A percentile compares a stretch with the other conserved stretches of the same genome.
These are phyloP conservation scores for Nyctibius grandis DNA, from an alignment of 2,797 vertebrate species.

Conservation along the genomic window DNA sequence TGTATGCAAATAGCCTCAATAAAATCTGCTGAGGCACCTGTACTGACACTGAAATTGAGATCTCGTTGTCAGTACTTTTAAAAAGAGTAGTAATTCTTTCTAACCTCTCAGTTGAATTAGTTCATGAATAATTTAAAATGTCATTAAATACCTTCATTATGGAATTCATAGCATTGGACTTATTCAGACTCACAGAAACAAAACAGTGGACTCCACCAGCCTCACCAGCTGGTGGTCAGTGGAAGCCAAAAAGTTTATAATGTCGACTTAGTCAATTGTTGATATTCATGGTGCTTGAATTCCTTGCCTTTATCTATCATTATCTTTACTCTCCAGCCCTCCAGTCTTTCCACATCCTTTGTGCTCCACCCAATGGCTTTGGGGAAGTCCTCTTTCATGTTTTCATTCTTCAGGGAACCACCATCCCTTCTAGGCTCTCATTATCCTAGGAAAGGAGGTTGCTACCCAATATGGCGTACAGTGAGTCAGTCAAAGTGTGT, in stretches of 20 bases:
- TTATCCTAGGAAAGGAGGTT: conserved; percentile 37
- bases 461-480: not conserved
- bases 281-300: conserved; percentile 22
- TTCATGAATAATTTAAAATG: not conserved
- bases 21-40: not conserved
- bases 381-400: conserved; percentile 65
- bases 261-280: conserved; percentile 3
- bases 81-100: not conserved
- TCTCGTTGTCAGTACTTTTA: not conserved
- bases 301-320: conserved; percentile 27
- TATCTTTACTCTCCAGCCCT: conserved; percentile 37
- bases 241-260: not conserved
- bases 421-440: conserved; percentile 3
- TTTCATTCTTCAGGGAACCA: conserved; percentile 47
- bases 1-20: not conserved
- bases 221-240: not conserved
- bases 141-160: not conserved
- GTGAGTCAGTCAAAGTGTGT: conserved; percentile 51
- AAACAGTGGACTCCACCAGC: not conserved
- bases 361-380: conserved; percentile 57
- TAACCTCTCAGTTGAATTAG: not conserved
- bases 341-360: conserved; percentile 54
- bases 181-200: not conserved
- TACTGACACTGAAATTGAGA: not conserved
- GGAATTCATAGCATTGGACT: not conserved